Percentiles rank a stretch among this genome's conserved stretches.
Evolutionary conservation across 2,888 invertebrate genomes (phyloP).

Genomic region (Sepioteuthis lessoniana): DNA sequence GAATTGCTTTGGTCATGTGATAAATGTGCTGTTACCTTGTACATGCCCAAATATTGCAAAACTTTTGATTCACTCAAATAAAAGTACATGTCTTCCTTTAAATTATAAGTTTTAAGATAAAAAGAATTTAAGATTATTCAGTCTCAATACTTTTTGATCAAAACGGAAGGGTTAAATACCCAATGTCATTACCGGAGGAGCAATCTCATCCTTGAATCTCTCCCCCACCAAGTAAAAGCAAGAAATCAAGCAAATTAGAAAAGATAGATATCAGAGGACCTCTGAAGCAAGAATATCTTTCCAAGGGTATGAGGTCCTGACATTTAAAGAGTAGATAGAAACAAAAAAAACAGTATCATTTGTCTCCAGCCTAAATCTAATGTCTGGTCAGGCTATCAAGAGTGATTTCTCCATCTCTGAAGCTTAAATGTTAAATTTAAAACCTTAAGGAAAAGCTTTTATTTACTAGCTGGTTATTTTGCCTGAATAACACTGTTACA

Average conservation of each 20-base stretch:
- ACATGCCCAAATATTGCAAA: too few species aligned
- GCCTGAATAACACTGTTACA: not conserved
- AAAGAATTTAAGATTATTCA: too few species aligned
- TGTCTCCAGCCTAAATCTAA: not conserved
- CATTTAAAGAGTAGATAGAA: not conserved
- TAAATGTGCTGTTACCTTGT: too few species aligned
- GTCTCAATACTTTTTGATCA: too few species aligned
- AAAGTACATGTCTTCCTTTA: too few species aligned
- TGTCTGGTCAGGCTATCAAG: not conserved
- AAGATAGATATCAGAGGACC: too few species aligned
- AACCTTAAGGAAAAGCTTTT: not conserved
- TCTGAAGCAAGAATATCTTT: not conserved
- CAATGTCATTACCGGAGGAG: too few species aligned
- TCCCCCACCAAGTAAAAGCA: not conserved
- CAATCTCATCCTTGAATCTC: not conserved
- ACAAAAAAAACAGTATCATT: not conserved
- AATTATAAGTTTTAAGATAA: too few species aligned
- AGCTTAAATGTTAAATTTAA: not conserved
- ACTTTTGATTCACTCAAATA: too few species aligned
- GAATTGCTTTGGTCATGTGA: too few species aligned
- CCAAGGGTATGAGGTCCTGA: not conserved
- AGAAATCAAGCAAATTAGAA: not conserved
- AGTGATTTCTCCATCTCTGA: not conserved
- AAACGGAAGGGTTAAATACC: too few species aligned
- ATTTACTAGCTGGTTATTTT: not conserved